Percentiles rank a stretch among this genome's conserved stretches.
Evolutionary conservation across 1,140 invertebrate species (phyloP).

Genomic region (Eurosta solidaginis): DNA sequence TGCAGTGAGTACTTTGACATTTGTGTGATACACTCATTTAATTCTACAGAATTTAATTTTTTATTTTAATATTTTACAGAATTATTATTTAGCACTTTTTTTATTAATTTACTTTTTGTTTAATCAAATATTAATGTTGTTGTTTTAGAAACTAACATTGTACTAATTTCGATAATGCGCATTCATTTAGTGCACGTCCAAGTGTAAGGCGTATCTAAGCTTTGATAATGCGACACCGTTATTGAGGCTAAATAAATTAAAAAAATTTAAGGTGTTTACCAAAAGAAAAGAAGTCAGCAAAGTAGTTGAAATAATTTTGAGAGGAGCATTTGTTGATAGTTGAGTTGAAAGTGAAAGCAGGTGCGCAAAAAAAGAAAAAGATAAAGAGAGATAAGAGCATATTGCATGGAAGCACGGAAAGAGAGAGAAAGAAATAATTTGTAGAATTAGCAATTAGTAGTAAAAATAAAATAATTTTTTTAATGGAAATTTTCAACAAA

Average conservation of each 20-base stretch:
- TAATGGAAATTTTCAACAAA: too few species aligned
- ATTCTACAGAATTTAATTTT: background rate
- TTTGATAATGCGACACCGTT: slow-evolving; percentile 60
- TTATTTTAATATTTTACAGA: background rate
- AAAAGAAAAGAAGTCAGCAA: background rate
- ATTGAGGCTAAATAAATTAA: slow-evolving; percentile 52
- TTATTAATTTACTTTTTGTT: slow-evolving; percentile 26
- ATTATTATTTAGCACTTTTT: slow-evolving; percentile 1
- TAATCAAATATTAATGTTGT: background rate
- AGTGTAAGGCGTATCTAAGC: slow-evolving; percentile 58
- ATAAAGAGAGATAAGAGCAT: slow-evolving; percentile 29
- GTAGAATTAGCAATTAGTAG: background rate
- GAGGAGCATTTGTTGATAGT: background rate
- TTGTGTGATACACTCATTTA: background rate
- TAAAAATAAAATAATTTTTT: background rate
- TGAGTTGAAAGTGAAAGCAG: background rate
- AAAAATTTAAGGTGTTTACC: background rate
- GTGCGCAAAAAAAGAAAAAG: too few species aligned
- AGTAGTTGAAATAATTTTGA: too few species aligned
- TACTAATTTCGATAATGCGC: background rate
- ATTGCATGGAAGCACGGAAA: background rate
- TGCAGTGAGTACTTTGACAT: background rate
- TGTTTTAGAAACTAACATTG: background rate
- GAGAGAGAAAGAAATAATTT: background rate
- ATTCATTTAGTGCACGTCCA: slow-evolving; percentile 33